Conservation (phyloP, 2,113 vertebrate species). For the Neotoma lepida region DNA sequence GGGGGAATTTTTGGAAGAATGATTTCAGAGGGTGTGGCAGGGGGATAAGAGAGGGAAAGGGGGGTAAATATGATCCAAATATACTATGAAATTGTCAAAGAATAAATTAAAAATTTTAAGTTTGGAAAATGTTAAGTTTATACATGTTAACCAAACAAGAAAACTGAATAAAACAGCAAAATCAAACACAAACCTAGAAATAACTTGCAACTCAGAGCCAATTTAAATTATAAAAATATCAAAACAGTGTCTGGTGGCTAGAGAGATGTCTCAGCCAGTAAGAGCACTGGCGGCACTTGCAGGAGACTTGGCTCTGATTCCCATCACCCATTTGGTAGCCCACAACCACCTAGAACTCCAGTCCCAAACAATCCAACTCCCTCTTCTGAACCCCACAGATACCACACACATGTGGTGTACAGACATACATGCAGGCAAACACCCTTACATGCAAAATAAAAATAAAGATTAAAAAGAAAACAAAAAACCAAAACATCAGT, state of each 20-base stretch:
- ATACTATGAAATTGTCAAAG: background rate
- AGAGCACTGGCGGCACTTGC: background rate
- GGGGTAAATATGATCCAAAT: background rate
- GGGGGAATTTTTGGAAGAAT: background rate
- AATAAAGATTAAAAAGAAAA: too few relatives aligned
- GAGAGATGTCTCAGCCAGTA: background rate
- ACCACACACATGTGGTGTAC: background rate
- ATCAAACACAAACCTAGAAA: conserved; percentile 40
- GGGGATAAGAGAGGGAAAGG: background rate
- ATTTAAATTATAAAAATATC: background rate
- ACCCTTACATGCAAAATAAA: background rate
- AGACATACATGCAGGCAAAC: background rate
- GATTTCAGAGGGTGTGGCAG: background rate
- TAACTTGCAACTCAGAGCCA: background rate
- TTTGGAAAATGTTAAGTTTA: background rate
- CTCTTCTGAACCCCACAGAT: background rate
- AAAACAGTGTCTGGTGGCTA: background rate
- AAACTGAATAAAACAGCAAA: conserved; percentile 14
- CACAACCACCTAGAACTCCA: background rate
- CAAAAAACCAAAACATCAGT: too few relatives aligned
- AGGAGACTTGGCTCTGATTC: background rate
- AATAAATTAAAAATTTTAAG: background rate
- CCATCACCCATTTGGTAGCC: background rate
- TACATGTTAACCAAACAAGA: background rate
- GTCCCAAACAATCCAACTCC: background rate